phyloP scores from a whole-genome alignment of 1,140 invertebrate species.

The Venustaconcha ellipsiformis region DNA sequence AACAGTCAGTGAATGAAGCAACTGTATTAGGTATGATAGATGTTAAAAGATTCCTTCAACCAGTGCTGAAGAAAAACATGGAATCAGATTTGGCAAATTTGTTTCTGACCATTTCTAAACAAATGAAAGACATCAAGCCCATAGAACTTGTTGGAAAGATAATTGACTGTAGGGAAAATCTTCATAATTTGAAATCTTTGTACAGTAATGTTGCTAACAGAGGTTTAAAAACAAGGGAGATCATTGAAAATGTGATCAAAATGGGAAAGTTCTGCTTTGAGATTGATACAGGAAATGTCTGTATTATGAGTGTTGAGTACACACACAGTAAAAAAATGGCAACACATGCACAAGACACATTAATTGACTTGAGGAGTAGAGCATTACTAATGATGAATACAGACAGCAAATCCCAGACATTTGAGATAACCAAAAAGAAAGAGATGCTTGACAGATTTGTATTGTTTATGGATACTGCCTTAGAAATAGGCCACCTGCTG shows the following conservation, averaged over 20 bases:
- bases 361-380: slow-evolving; percentile 32
- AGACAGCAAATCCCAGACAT: too few relatives aligned
- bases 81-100: neutral
- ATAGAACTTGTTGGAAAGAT: slow-evolving; percentile 25
- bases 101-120: slow-evolving; percentile 6
- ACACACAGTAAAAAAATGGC: neutral
- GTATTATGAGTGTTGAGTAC: too few relatives aligned
- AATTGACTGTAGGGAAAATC: slow-evolving; percentile 19
- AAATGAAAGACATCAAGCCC: neutral
- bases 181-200: slow-evolving; percentile 33
- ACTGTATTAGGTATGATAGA: slow-evolving; percentile 32
- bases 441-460: slow-evolving; percentile 18
- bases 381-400: neutral
- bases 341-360: neutral
- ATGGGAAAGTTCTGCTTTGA: slow-evolving; percentile 5
- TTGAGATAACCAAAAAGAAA: too few relatives aligned
- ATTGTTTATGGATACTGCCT: slow-evolving; percentile 6
- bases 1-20: slow-evolving; percentile 30
- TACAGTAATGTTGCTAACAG: slow-evolving; percentile 33
- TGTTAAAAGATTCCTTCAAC: slow-evolving; percentile 19
- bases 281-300: too few relatives aligned
- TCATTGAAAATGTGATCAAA: slow-evolving; percentile 16
- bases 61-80: neutral
- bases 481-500: slow-evolving; percentile 7
- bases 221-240: slow-evolving; percentile 34